Percentiles rank a stretch among this genome's conserved stretches.
phyloP scores from a whole-genome alignment of 2,113 vertebrate species.

The Centropus unirufus region DNA sequence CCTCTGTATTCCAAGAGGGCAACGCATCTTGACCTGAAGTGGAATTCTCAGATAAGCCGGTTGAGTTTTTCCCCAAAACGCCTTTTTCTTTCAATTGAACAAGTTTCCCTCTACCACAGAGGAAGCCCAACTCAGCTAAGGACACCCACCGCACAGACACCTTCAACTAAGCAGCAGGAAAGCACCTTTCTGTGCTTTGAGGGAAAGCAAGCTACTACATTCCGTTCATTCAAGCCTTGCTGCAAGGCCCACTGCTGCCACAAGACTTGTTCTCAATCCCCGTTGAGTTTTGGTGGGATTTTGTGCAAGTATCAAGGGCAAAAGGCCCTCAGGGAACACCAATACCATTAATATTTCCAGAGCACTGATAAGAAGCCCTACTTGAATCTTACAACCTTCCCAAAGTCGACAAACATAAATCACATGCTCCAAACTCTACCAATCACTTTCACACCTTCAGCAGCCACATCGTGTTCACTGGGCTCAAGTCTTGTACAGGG shows the following conservation, averaged over 20 bases:
- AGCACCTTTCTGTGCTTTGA: neutral
- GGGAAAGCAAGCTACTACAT: neutral
- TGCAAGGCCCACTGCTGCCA: neutral
- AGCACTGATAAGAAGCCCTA: neutral
- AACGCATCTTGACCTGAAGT: neutral
- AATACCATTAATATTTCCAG: neutral
- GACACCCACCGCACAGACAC: neutral
- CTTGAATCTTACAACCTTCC: neutral
- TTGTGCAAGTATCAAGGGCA: neutral
- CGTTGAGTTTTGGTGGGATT: neutral
- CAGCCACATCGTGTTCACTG: accelerated
- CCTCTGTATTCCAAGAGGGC: neutral
- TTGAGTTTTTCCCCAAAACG: neutral
- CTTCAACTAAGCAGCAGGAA: neutral
- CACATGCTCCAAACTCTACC: neutral
- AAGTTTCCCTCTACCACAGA: neutral
- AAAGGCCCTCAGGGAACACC: neutral
- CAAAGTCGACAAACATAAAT: neutral
- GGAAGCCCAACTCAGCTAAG: neutral
- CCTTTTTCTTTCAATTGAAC: neutral
- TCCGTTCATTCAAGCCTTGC: neutral
- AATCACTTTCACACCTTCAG: neutral
- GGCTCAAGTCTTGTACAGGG: neutral
- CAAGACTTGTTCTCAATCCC: neutral
- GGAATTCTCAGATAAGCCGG: neutral